Percentiles rank a stretch among this genome's conserved stretches.
Conservation (phyloP, 1,140 invertebrate genomes). For the Drosophila rhopaloa region DNA sequence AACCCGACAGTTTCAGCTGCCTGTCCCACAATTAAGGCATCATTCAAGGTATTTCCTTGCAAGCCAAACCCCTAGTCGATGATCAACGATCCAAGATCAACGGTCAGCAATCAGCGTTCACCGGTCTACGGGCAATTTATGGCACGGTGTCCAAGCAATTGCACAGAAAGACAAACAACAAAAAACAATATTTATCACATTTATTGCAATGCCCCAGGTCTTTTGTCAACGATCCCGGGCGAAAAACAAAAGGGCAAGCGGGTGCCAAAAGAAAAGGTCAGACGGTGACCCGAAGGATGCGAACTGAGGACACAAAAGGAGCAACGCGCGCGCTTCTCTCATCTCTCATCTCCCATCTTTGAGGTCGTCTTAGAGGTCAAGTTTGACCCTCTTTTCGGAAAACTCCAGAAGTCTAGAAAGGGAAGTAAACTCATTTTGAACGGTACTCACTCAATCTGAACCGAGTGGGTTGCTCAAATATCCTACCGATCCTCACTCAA, state of each 20-base stretch:
- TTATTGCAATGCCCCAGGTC: conserved; percentile 73
- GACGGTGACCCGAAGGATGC: conserved; percentile 44
- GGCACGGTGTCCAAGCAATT: conserved; percentile 62
- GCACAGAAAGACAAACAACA: conserved; percentile 65
- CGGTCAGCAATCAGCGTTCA: conserved; percentile 28
- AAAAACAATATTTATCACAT: conserved; percentile 79
- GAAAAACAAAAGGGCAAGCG: conserved; percentile 58
- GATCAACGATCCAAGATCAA: conserved; percentile 38
- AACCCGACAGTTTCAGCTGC: conserved; percentile 67
- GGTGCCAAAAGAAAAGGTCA: conserved; percentile 76
- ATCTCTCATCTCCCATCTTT: conserved; percentile 38
- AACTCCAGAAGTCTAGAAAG: conserved; percentile 14
- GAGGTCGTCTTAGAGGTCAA: conserved; percentile 81
- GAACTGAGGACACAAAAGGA: conserved; percentile 58
- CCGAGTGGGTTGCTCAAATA: not conserved
- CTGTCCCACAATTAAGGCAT: conserved; percentile 73
- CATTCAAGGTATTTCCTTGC: conserved; percentile 65
- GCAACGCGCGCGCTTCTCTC: conserved; percentile 62
- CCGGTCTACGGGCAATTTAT: conserved; percentile 66
- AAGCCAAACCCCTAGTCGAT: conserved; percentile 20
- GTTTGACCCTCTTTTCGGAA: conserved; percentile 49
- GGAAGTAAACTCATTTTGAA: not conserved
- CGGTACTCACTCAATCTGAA: conserved; percentile 9
- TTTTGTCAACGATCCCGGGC: conserved; percentile 54
- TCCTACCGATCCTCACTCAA: conserved; percentile 9